These are phyloP conservation scores for Coreoperca whiteheadi DNA, from an alignment of 2,113 vertebrate species.

Conservation along the genomic window DNA sequence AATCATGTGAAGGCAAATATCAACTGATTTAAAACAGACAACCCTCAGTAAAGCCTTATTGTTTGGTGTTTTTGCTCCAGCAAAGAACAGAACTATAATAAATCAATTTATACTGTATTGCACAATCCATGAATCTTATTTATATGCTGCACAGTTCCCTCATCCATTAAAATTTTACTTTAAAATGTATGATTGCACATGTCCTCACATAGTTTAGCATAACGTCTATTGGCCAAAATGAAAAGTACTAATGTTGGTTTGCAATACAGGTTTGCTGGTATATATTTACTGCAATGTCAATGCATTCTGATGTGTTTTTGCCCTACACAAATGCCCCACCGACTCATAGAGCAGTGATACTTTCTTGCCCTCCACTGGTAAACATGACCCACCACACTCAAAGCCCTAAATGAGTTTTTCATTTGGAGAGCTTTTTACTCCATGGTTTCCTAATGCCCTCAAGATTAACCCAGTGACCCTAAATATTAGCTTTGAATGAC, in stretches of 20 bases:
- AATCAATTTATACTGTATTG: not conserved
- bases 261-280: not conserved
- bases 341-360: conserved; percentile 10
- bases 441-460: conserved; percentile 53
- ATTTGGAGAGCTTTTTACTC: conserved; percentile 63
- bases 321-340: not conserved
- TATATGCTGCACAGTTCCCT: not conserved
- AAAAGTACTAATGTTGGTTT: not conserved
- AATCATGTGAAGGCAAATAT: not conserved
- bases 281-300: not conserved
- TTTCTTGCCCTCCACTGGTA: conserved; percentile 52
- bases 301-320: not conserved
- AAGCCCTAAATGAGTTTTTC: conserved; percentile 74
- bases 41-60: not conserved
- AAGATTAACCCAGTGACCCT: conserved; percentile 77
- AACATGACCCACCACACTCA: conserved; percentile 53
- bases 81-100: not conserved
- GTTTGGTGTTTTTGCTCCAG: not conserved
- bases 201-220: not conserved
- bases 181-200: not conserved
- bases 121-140: not conserved
- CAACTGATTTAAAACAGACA: not conserved
- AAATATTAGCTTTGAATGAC: conserved; percentile 72
- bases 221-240: not conserved
- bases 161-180: not conserved